Conservation (phyloP, 2,888 invertebrate species). For the Rhyacophila evoluta region DNA sequence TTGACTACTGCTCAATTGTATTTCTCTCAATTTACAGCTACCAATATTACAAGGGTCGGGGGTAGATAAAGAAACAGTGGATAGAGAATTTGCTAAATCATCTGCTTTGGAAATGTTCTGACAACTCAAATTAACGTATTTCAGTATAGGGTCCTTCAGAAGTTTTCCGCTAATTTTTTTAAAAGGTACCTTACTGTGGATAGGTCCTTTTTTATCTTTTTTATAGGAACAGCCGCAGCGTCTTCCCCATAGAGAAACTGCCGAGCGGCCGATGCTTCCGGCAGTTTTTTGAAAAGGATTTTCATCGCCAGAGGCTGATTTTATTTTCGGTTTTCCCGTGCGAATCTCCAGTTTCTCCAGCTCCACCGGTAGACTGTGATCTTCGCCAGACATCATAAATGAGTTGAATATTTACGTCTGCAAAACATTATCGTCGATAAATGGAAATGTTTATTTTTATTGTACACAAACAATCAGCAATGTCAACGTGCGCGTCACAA, state of each 20-base stretch:
- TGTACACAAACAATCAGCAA: slow-evolving; percentile 37
- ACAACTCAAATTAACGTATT: slow-evolving; percentile 62
- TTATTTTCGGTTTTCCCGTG: slow-evolving; percentile 59
- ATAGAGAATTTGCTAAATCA: slow-evolving; percentile 40
- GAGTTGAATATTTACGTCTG: slow-evolving; percentile 31
- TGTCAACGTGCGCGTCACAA: slow-evolving; percentile 47
- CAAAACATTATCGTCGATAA: slow-evolving; percentile 23
- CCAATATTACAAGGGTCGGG: background rate
- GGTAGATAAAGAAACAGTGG: slow-evolving; percentile 30
- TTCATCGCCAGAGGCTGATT: slow-evolving; percentile 57
- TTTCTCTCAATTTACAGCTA: slow-evolving; percentile 29
- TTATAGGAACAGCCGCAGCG: slow-evolving; percentile 31
- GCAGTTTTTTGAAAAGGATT: slow-evolving; percentile 60
- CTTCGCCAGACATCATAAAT: slow-evolving; percentile 49
- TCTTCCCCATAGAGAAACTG: slow-evolving; percentile 55
- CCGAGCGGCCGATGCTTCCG: slow-evolving; percentile 26
- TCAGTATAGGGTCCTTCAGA: slow-evolving; percentile 71
- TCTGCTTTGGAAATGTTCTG: slow-evolving; percentile 40
- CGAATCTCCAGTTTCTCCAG: slow-evolving; percentile 72
- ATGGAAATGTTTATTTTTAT: slow-evolving; percentile 14
- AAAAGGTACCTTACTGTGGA: slow-evolving; percentile 53
- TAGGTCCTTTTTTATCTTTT: slow-evolving; percentile 7
- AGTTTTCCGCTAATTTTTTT: slow-evolving; percentile 67
- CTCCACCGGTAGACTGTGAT: slow-evolving; percentile 64
- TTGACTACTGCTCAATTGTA: background rate